phyloP scores from a whole-genome alignment of 2,888 invertebrate species.

The Alcis repandata region DNA sequence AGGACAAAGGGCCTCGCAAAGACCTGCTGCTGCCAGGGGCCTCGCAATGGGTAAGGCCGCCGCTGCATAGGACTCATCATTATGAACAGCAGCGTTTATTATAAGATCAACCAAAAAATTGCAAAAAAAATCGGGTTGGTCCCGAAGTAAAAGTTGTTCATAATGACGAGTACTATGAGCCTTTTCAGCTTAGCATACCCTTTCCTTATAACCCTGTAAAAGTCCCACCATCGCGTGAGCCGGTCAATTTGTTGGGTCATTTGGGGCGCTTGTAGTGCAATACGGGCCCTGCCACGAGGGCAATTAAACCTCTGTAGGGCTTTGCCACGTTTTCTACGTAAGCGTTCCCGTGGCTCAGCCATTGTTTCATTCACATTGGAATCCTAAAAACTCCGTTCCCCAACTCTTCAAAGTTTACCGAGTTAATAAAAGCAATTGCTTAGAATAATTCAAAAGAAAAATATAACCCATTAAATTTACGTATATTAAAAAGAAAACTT shows the following conservation, averaged over 20 bases:
- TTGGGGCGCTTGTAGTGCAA: constrained; percentile 71
- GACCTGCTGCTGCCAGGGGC: too few species aligned
- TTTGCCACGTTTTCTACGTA: constrained; percentile 56
- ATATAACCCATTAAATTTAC: constrained; percentile 11
- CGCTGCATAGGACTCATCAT: too few species aligned
- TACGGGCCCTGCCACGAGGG: constrained; percentile 73
- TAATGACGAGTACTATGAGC: too few species aligned
- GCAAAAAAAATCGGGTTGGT: too few species aligned
- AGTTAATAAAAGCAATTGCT: constrained; percentile 14
- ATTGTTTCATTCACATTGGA: constrained; percentile 26
- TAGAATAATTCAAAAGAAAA: neutral
- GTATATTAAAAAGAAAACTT: constrained; percentile 24
- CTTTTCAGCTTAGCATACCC: too few species aligned
- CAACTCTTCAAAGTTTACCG: constrained; percentile 12
- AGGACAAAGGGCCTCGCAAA: too few species aligned
- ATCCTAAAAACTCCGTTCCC: constrained; percentile 8
- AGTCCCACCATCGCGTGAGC: constrained; percentile 81
- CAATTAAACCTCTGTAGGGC: constrained; percentile 80
- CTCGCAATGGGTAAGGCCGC: too few species aligned
- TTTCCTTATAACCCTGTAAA: too few species aligned
- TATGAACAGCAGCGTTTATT: too few species aligned
- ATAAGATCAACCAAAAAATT: too few species aligned
- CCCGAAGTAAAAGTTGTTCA: too few species aligned
- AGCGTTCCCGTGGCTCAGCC: constrained; percentile 21
- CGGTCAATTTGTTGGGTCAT: constrained; percentile 83